Conservation (phyloP, 2,888 invertebrate species). For the Drosophila neonasuta region DNA sequence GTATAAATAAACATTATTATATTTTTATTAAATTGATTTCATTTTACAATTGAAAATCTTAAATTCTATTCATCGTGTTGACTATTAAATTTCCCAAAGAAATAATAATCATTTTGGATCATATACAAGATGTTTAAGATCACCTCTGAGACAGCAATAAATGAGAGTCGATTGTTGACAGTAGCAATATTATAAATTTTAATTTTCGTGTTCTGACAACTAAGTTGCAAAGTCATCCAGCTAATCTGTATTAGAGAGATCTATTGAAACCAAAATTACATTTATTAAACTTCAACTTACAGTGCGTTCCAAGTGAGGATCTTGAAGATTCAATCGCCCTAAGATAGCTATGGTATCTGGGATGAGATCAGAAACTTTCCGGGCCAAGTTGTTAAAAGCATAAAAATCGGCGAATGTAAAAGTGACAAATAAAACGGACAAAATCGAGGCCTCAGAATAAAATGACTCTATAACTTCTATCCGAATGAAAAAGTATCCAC, state of each 20-base stretch:
- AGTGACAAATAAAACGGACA: background rate
- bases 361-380: constrained; percentile 1
- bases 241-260: background rate
- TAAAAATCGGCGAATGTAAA: constrained; percentile 13
- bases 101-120: constrained; percentile 16
- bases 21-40: no score
- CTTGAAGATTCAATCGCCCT: background rate
- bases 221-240: constrained; percentile 14
- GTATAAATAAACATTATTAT: no score
- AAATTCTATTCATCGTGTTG: no score
- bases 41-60: no score
- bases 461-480: background rate
- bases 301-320: background rate
- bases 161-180: background rate
- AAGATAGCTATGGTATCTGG: background rate
- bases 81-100: background rate
- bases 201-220: constrained; percentile 12
- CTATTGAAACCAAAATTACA: background rate
- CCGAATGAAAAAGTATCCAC: constrained; percentile 3
- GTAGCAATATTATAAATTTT: constrained; percentile 6
- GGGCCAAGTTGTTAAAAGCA: constrained; percentile 1
- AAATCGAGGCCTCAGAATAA: background rate
- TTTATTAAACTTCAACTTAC: constrained; percentile 3
- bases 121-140: constrained; percentile 5
- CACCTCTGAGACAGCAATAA: constrained; percentile 1